These are phyloP conservation scores for Motacilla tschutschensis DNA, from an alignment of 2,113 vertebrate genomes.

Conservation along the genomic window DNA sequence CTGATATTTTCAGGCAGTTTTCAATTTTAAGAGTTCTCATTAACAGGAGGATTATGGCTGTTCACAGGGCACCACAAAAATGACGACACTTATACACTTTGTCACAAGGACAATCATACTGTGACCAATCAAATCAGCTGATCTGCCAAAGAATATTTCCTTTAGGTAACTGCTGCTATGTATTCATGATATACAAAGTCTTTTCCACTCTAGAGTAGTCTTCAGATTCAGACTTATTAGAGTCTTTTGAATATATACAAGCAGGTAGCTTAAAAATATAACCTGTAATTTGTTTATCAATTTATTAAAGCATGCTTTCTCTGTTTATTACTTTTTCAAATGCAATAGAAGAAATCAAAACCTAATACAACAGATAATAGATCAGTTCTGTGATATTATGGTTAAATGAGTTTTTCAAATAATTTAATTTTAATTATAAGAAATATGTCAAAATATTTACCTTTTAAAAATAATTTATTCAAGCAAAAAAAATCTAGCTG, in stretches of 20 bases:
- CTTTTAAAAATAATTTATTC: neutral
- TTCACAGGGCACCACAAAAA: slow-evolving; percentile 23
- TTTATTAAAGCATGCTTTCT: neutral
- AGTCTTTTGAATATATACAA: neutral
- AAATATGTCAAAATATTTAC: neutral
- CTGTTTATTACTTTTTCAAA: neutral
- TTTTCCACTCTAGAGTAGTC: neutral
- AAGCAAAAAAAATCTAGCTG: neutral
- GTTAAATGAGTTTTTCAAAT: neutral
- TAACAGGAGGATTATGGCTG: slow-evolving; percentile 43
- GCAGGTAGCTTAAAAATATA: neutral
- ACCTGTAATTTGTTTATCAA: neutral
- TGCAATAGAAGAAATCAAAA: neutral
- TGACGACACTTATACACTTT: neutral
- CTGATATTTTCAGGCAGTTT: slow-evolving; percentile 46
- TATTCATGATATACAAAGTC: neutral
- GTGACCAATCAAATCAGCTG: neutral
- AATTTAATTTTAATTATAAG: neutral
- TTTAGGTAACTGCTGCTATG: neutral
- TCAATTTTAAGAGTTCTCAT: slow-evolving; percentile 41
- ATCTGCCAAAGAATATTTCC: neutral
- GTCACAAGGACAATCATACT: neutral
- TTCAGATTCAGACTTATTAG: neutral
- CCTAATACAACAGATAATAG: neutral
- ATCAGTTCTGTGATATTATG: neutral